Evolutionary conservation across 2,113 vertebrate species (phyloP).

Genomic region (Scortum barcoo): DNA sequence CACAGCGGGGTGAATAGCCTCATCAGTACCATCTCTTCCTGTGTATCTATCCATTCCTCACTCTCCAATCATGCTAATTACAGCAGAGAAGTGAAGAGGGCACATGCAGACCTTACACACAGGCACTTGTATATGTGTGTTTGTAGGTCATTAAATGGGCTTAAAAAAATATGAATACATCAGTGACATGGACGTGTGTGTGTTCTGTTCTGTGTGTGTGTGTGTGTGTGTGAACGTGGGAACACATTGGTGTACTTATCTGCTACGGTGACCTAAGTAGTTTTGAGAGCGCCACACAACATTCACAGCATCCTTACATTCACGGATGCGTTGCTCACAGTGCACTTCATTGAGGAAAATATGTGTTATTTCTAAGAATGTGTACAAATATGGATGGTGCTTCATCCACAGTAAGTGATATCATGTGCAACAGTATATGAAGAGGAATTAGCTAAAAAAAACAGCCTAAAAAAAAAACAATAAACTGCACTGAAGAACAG

Average conservation of each 20-base stretch:
- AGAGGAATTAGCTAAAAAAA: background rate
- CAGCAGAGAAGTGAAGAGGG: conserved; percentile 33
- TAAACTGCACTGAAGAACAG: background rate
- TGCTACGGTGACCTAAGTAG: background rate
- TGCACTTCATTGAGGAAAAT: conserved; percentile 20
- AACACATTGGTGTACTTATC: background rate
- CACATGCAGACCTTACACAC: background rate
- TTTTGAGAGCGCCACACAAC: background rate
- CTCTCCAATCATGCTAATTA: conserved; percentile 77
- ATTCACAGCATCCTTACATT: background rate
- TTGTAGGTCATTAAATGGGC: background rate
- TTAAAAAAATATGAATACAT: conserved; percentile 19
- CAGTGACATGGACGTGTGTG: background rate
- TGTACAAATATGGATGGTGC: background rate
- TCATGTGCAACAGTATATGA: background rate
- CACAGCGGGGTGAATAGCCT: conserved; percentile 61
- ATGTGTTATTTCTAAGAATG: conserved; percentile 3
- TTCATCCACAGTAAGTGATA: background rate
- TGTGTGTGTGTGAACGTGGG: background rate
- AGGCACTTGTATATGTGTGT: background rate
- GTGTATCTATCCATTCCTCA: conserved; percentile 52
- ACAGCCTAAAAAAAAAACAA: background rate
- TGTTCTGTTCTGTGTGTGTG: background rate
- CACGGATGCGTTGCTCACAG: background rate
- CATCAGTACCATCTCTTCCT: conserved; percentile 73